Evolutionary conservation across 2,888 invertebrate genomes (phyloP), one percentile per base, ranked within the genome.

Genomic region (Sesia bembeciformis): DNA sequence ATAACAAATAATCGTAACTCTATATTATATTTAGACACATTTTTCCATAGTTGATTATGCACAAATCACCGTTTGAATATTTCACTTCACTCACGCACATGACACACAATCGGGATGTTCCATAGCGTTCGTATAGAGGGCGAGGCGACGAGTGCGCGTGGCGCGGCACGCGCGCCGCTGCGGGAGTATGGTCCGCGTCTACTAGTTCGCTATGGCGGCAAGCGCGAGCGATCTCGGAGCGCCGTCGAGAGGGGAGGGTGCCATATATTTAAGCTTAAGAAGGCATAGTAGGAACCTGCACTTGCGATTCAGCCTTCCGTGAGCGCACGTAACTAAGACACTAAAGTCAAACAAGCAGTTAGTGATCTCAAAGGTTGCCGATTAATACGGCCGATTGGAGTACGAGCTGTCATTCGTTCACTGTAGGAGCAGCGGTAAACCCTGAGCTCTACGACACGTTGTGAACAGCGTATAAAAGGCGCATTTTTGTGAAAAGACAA

Each of bases 301-400:
- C 73, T 78, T 76, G 74, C 74, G 72, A 72, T 58, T 56, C 60
- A 66, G 60, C 66, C 66, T 67, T 59, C 57, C 57, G 62, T 56
- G 69, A 70, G 66, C 71, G 65, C 71, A 70, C 74, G 73, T 56
- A 53, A 57, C 62, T 62, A 54, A 23, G 23, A 23, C 23, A 23
- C 6, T 6, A 42, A 42, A 6, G 42, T 42, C 42, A 42, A 42
- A 5, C 42, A 5, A 6, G 3, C 5, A 42, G 7, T 5, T 42
- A 42, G 42, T 42, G 42, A 42, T 42, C 42, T 42, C 7, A 5
- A 42, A 6, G 5, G 42, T 42, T 5, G 42, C 42, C 42, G 23
- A 23, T 23, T 1, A 23, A 23, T 23, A 23, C 23, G 23, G 23
- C 23, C 23, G 23, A 23, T 23, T 23, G 23, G 2, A 23, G 2